phyloP scores from a whole-genome alignment of 2,888 invertebrate genomes.

The Drosophila nigricruria region DNA sequence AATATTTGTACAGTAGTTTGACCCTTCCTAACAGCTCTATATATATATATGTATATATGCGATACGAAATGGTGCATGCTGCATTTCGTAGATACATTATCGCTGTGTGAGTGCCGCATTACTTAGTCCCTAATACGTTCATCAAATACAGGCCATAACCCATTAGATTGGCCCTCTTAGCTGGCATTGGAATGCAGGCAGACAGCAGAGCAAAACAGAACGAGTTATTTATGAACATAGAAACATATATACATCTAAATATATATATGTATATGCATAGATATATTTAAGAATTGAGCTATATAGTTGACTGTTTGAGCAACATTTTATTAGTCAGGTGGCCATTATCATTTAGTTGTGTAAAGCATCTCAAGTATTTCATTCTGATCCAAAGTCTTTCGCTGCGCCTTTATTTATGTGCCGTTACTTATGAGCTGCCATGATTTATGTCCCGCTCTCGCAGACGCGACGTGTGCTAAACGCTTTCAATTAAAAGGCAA shows the following conservation, averaged over 20 bases:
- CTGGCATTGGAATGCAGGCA: constrained; percentile 5
- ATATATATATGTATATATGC: constrained; percentile 62
- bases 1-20: constrained; percentile 79
- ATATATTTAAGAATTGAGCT: constrained; percentile 8
- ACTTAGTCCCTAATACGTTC: constrained; percentile 59
- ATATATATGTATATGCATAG: background rate
- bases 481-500: constrained; percentile 76
- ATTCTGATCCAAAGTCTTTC: constrained; percentile 40
- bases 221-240: background rate
- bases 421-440: constrained; percentile 76
- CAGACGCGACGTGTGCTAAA: constrained; percentile 72
- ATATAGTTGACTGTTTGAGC: constrained; percentile 10
- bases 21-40: constrained; percentile 78
- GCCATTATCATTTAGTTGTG: constrained; percentile 34
- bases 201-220: background rate
- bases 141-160: constrained; percentile 48
- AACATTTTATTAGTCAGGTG: constrained; percentile 23
- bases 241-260: background rate
- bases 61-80: constrained; percentile 43
- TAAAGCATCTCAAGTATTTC: constrained; percentile 39
- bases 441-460: constrained; percentile 67
- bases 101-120: constrained; percentile 58
- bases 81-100: constrained; percentile 60
- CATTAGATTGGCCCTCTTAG: constrained; percentile 36
- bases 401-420: constrained; percentile 78